Base-by-base conservation (phyloP, 2,888 invertebrate genomes). In the Melanotus villosus region DNA sequence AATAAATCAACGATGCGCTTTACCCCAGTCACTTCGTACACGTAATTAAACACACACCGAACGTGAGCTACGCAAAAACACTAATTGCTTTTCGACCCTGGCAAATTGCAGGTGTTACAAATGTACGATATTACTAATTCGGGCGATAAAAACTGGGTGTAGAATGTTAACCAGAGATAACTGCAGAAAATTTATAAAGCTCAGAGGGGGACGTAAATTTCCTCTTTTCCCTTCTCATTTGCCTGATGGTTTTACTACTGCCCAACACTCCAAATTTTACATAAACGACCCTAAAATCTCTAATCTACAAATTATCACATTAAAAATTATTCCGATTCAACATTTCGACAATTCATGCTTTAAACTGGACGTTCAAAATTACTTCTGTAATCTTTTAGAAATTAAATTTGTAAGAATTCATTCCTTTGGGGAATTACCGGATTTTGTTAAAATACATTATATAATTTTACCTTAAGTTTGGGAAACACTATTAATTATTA, bases 51-150 rank as follows among this genome's bases (percentile, higher is more conserved):
- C 81, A 78, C 72, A 68, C 78, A 77, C 77, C 75, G 80, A 83
- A 82, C 82, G 83, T 83, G 83, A 82, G 82, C 81, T 81, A 80
- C 81, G 82, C 82, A 83, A 83, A 84, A 83, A 83, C 83, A 81
- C 83, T 83, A 84, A 83, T 84, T 84, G 83, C 83, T 83, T 84
- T 83, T 80, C 83, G 82, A 81, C 83, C 79, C 74, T 78, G 80
- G 82, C 83, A 83, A 83, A 83, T 83, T 83, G 83, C 84, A 84
- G 84, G 84, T 84, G 83, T 81, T 82, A 82, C 83, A 80, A 81
- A 82, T 82, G 82, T 75, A 75, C 76, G 77, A 75, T 76, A 76
- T 78, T 78, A 78, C 76, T 76, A 78, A 78, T 77, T 77, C 73
- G 73, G 54, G 65, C 68, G 65, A 71, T 72, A 73, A 75, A 76